phyloP scores from a whole-genome alignment of 1,140 invertebrate genomes.

The Cotesia vestalis region DNA sequence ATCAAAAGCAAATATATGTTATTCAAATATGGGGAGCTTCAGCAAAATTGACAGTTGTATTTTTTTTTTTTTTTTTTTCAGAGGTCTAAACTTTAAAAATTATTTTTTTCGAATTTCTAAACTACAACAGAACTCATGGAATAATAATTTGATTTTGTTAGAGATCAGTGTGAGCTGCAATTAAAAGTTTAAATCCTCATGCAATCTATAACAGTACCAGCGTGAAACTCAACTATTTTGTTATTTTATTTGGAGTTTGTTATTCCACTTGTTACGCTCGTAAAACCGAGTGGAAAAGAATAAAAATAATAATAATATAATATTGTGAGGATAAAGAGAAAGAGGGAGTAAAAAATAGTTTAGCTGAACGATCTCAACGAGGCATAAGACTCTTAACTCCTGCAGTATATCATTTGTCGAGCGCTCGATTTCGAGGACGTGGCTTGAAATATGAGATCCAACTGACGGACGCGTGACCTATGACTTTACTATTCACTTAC shows the following conservation, averaged over 20 bases:
- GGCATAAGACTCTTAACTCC: slow-evolving; percentile 20
- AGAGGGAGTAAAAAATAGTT: slow-evolving; percentile 20
- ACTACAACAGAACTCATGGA: no score
- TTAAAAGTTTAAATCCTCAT: not conserved
- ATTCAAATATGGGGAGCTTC: no score
- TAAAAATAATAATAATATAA: not conserved
- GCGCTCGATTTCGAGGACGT: slow-evolving; percentile 30
- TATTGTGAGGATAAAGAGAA: slow-evolving; percentile 1
- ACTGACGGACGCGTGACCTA: slow-evolving; percentile 16
- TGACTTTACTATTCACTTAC: not conserved
- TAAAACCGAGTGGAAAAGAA: slow-evolving; percentile 15
- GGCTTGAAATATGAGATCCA: slow-evolving; percentile 31
- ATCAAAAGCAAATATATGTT: no score
- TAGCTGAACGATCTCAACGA: slow-evolving; percentile 35
- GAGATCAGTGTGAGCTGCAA: no score
- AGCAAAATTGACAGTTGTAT: no score
- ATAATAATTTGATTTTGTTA: no score
- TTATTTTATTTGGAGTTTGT: slow-evolving; percentile 4
- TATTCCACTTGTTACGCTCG: slow-evolving; percentile 25
- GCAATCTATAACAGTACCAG: not conserved
- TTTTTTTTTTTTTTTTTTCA: no score
- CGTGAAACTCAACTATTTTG: slow-evolving; percentile 12
- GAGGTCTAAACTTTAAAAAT: no score
- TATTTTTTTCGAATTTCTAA: no score
- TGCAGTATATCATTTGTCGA: slow-evolving; percentile 34